Evolutionary conservation across 2,888 invertebrate genomes (phyloP).

Genomic region (Pristionchus fissidentatus): DNA sequence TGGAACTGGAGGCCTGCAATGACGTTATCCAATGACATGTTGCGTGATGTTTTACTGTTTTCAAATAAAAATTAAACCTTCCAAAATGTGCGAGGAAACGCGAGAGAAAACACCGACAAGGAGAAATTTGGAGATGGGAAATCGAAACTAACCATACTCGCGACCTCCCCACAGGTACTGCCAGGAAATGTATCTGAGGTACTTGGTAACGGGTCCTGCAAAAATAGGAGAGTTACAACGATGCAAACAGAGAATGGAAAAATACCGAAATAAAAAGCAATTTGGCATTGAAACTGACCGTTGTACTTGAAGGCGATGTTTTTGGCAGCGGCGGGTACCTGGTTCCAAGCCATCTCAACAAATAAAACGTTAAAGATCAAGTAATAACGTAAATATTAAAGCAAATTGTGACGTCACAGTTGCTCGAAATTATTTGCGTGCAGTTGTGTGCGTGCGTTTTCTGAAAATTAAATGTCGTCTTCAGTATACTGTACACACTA

Average conservation of each 20-base stretch:
- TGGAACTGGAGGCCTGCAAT: conserved; percentile 65
- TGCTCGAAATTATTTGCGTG: conserved; percentile 12
- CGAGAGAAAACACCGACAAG: neutral
- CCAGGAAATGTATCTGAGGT: conserved; percentile 69
- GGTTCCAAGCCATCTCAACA: conserved; percentile 53
- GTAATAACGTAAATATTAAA: neutral
- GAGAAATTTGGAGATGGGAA: neutral
- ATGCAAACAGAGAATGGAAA: neutral
- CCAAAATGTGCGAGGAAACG: too few relatives aligned
- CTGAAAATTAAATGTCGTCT: neutral
- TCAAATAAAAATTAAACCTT: too few relatives aligned
- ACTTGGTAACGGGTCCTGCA: conserved; percentile 58
- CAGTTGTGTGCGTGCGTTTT: conserved; percentile 14
- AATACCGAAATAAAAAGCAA: neutral
- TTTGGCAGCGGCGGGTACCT: conserved; percentile 60
- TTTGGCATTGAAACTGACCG: conserved; percentile 55
- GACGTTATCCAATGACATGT: neutral
- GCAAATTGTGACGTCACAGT: neutral
- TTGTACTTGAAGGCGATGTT: conserved; percentile 66
- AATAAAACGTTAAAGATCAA: neutral
- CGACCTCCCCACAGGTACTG: conserved; percentile 72
- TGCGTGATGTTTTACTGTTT: neutral
- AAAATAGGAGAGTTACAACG: conserved; percentile 46
- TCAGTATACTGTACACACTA: neutral
- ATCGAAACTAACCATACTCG: conserved; percentile 64